These are phyloP conservation scores for Syrmaticus mikado DNA, from an alignment of 2,113 vertebrate species.

Conservation along the genomic window DNA sequence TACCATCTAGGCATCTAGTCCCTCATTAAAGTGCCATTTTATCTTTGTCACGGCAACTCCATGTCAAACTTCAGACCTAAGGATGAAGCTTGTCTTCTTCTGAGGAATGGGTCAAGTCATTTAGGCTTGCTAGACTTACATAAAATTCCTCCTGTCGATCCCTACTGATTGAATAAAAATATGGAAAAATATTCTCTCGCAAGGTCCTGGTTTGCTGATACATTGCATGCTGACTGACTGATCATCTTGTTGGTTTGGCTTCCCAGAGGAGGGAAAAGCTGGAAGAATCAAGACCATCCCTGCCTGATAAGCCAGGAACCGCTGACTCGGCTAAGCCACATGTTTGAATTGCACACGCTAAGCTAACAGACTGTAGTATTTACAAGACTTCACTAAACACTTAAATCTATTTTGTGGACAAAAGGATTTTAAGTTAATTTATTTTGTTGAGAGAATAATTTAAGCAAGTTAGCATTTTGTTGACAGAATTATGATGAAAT, in stretches of 20 bases:
- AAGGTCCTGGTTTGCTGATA: neutral
- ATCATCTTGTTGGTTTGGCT: neutral
- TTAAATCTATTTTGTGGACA: conserved; percentile 75
- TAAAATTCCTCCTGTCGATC: neutral
- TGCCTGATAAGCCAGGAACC: neutral
- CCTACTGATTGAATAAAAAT: neutral
- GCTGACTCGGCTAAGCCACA: conserved; percentile 18
- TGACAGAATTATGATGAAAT: conserved; percentile 80
- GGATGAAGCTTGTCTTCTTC: neutral
- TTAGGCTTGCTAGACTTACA: neutral
- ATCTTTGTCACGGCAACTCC: conserved; percentile 34
- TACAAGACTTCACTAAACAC: conserved; percentile 74
- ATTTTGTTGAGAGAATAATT: conserved; percentile 76
- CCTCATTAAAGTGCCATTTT: conserved; percentile 35
- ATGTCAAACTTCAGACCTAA: conserved; percentile 31
- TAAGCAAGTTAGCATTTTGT: conserved; percentile 79
- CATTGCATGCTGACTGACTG: neutral
- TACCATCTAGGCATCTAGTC: neutral
- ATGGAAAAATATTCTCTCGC: neutral
- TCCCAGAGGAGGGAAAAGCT: neutral
- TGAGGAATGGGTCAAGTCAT: neutral
- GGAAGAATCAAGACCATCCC: neutral
- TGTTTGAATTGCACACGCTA: conserved; percentile 59
- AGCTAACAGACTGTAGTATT: conserved; percentile 66
- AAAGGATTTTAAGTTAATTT: conserved; percentile 81